Evolutionary conservation across 2,113 vertebrate genomes (phyloP), one percentile per base, ranked within the genome.

Genomic region (Oriolus oriolus): DNA sequence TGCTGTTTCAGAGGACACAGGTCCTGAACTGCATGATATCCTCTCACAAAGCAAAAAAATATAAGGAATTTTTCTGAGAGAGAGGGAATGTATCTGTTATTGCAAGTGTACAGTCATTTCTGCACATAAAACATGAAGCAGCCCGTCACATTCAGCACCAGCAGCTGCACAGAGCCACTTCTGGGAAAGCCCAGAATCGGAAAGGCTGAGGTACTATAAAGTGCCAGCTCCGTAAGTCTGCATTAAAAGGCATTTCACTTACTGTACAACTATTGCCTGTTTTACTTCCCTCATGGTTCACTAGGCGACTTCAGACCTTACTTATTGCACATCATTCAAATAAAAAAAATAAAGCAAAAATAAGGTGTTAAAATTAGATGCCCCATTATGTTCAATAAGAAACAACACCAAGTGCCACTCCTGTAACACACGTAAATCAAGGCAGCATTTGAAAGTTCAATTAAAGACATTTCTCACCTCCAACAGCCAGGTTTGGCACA

Each of bases 241-340:
- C 61, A 21, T 20, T 12, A 53, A 27, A 54, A 54, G 35, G 8
- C 17, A 47, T 69, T 47, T 54, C 28, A 15, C 41, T 30, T 26
- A 22, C 9, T 0, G 0, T 7, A 28, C 82, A 61, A 41, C 50
- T 41, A 20, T 5, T 15, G n/a, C n/a, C 10, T 1, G 0, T 41
- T 75, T 44, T 15, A 30, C 11, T 65, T 57, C 75, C 42, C 37
- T 57, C n/a, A 0, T 5, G 14, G 33, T 10, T 45, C 68, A 8
- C 11, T 3, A 5, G 6, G 30, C 0, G 6, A 60, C 41, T 49
- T 47, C 50, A 16, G 61, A 17, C 53, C 13, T 33, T 33, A 10
- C 8, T 50, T 24, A 14, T 0, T n/a, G 64, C 39, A 7, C 16
- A 3, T 11, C 7, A 21, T 2, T 53, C 27, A 60, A 54, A n/a